These are phyloP conservation scores for Polylopha cassiicola DNA, from an alignment of 2,888 invertebrate species.

Conservation along the genomic window DNA sequence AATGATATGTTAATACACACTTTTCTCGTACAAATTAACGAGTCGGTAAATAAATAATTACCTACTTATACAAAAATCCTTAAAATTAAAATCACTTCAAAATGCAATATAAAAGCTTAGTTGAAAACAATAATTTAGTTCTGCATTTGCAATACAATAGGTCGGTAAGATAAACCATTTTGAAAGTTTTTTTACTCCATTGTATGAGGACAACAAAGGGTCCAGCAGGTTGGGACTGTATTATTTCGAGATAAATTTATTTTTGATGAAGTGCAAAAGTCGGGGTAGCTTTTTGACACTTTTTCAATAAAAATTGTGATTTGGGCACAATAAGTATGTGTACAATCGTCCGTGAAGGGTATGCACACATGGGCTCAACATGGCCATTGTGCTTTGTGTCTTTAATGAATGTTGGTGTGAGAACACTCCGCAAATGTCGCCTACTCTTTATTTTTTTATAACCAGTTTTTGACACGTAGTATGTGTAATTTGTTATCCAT, in stretches of 20 bases:
- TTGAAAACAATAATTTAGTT: slow-evolving; percentile 68
- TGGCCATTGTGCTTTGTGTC: slow-evolving; percentile 59
- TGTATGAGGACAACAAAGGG: slow-evolving; percentile 45
- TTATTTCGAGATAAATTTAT: slow-evolving; percentile 67
- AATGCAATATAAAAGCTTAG: slow-evolving; percentile 41
- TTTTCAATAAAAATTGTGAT: slow-evolving; percentile 55
- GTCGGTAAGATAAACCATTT: slow-evolving; percentile 35
- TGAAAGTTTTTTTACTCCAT: slow-evolving; percentile 41
- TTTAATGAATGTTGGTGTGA: slow-evolving; percentile 58
- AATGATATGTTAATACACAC: too few species aligned
- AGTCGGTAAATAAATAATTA: slow-evolving; percentile 27
- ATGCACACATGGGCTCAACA: slow-evolving; percentile 70
- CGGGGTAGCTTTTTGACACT: slow-evolving; percentile 57
- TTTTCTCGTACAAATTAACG: slow-evolving; percentile 8
- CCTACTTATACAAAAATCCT: slow-evolving; percentile 31
- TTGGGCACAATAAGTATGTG: slow-evolving; percentile 53
- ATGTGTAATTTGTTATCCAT: slow-evolving; percentile 23
- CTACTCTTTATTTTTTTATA: slow-evolving; percentile 32
- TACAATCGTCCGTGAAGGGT: slow-evolving; percentile 57
- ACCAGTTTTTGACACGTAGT: slow-evolving; percentile 20
- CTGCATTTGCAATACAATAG: slow-evolving; percentile 50
- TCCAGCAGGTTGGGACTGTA: slow-evolving; percentile 59
- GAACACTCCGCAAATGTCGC: slow-evolving; percentile 38
- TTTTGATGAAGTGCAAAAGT: slow-evolving; percentile 77
- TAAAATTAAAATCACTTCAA: slow-evolving; percentile 51